Evolutionary conservation across 2,113 vertebrate species (phyloP).

Genomic region (Pogona vitticeps): DNA sequence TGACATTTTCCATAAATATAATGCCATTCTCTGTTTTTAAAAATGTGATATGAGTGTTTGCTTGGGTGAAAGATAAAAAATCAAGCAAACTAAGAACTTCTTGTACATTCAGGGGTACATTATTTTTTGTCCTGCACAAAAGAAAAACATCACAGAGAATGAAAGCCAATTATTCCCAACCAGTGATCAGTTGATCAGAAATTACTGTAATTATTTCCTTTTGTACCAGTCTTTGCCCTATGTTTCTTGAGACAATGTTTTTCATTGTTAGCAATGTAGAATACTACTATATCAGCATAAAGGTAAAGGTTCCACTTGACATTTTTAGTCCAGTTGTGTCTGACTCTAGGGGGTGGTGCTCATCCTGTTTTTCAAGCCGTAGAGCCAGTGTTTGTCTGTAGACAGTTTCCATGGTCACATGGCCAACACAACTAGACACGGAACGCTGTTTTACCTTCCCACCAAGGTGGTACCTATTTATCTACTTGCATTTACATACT

Average conservation of each 20-base stretch:
- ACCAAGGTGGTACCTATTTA: no score
- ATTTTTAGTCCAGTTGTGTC: no score
- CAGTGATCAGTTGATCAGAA: background rate
- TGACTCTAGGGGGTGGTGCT: no score
- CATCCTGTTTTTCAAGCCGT: no score
- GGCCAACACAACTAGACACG: no score
- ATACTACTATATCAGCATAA: no score
- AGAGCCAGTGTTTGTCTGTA: no score
- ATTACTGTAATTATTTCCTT: background rate
- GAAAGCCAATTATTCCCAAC: background rate
- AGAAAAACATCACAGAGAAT: background rate
- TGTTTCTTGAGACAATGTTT: background rate
- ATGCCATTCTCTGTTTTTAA: slow-evolving; percentile 9
- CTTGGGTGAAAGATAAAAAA: slow-evolving; percentile 35
- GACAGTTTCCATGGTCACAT: no score
- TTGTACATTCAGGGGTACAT: background rate
- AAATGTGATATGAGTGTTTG: slow-evolving; percentile 28
- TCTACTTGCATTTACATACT: no score
- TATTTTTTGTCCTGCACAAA: background rate
- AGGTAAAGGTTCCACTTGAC: no score
- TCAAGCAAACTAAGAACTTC: background rate
- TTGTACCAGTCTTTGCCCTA: background rate
- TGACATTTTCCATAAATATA: slow-evolving; percentile 41
- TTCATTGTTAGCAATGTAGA: background rate
- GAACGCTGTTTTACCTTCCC: no score